Percentiles rank a stretch among this genome's conserved stretches.
Evolutionary conservation across 1,140 invertebrate genomes (phyloP).

Genomic region (Radopholus similis): DNA sequence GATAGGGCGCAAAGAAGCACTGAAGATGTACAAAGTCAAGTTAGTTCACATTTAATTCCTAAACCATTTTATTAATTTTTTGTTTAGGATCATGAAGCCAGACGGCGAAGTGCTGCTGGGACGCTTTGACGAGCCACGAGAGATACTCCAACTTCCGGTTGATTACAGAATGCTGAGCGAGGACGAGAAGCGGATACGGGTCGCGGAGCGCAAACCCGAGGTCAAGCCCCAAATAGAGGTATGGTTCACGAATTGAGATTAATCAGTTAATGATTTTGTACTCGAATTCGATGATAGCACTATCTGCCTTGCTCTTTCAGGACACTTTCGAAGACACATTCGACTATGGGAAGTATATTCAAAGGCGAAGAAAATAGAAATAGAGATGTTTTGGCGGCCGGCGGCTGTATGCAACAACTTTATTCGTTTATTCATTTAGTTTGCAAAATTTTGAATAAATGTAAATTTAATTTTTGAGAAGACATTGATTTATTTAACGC

Average conservation of each 20-base stretch:
- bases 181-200: conserved; percentile 45
- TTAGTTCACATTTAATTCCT: neutral
- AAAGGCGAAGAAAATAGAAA: neutral
- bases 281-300: no score
- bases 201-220: conserved; percentile 51
- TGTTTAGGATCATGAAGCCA: conserved; percentile 32
- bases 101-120: conserved; percentile 49
- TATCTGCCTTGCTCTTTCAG: neutral
- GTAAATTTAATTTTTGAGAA: neutral
- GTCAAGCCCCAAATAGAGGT: conserved; percentile 35
- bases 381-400: no score
- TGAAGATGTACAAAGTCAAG: conserved; percentile 13
- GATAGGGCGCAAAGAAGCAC: neutral
- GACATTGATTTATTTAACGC: neutral
- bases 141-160: conserved; percentile 48
- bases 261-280: neutral
- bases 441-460: neutral
- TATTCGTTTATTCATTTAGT: neutral
- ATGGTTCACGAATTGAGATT: neutral
- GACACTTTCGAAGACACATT: conserved; percentile 5
- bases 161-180: conserved; percentile 43
- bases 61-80: neutral
- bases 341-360: conserved; percentile 3
- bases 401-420: no score
- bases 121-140: conserved; percentile 42